Conservation (phyloP, 1,140 invertebrate species). For the Aphidius ervi region DNA sequence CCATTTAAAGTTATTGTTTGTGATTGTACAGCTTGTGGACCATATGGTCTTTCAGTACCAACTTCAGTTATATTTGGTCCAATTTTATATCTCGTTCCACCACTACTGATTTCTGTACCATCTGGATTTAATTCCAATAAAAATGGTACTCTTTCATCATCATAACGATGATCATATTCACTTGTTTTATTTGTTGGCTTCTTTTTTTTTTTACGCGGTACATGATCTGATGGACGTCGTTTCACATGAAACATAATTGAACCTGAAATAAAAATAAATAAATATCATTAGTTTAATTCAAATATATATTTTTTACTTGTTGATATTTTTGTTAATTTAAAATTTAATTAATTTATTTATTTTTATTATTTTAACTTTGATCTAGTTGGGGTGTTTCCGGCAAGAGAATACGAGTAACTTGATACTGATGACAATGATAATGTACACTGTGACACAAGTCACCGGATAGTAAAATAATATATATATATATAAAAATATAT, state of each 20-base stretch:
- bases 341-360: too few species aligned
- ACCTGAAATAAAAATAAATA: slow-evolving; percentile 56
- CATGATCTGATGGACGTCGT: slow-evolving; percentile 81
- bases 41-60: slow-evolving; percentile 60
- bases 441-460: too few species aligned
- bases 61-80: slow-evolving; percentile 72
- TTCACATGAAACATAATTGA: slow-evolving; percentile 94
- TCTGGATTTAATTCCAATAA: slow-evolving; percentile 63
- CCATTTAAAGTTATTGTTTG: slow-evolving; percentile 60
- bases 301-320: too few species aligned
- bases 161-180: slow-evolving; percentile 51
- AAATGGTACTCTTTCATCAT: slow-evolving; percentile 60
- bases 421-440: too few species aligned
- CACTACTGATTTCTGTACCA: slow-evolving; percentile 60
- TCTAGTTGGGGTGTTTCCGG: too few species aligned
- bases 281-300: too few species aligned
- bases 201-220: slow-evolving; percentile 86
- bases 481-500: slow-evolving; percentile 6
- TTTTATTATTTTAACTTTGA: too few species aligned
- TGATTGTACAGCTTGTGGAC: slow-evolving; percentile 51
- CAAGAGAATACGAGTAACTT: too few species aligned
- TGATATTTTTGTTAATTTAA: too few species aligned
- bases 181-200: slow-evolving; percentile 66
- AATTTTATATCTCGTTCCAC: slow-evolving; percentile 57
- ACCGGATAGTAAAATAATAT: too few species aligned